Conservation (phyloP, 2,797 vertebrate genomes). For the Florisuga fusca region DNA sequence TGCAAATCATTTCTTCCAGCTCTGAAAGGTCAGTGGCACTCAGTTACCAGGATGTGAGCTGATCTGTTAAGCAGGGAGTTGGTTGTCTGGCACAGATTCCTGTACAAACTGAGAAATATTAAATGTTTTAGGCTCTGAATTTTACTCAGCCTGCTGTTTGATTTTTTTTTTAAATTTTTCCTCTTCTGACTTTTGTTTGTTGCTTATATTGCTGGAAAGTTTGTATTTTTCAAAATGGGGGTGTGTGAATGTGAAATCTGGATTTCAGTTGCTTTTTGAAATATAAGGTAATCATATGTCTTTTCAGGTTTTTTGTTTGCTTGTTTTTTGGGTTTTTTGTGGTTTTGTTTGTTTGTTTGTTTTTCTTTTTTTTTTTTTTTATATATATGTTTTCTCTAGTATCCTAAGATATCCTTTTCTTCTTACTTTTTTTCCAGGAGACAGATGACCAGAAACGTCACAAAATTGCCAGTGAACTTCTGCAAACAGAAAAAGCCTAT, state of each 20-base stretch:
- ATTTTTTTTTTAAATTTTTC: background rate
- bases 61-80: background rate
- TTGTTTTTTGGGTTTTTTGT: background rate
- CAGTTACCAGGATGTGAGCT: background rate
- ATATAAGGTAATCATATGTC: background rate
- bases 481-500: slow-evolving; percentile 95
- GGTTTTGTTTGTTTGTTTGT: no score
- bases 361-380: background rate
- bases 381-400: background rate
- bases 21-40: slow-evolving; percentile 38
- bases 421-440: slow-evolving; percentile 79
- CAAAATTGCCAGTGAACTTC: slow-evolving; percentile 95
- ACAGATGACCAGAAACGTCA: slow-evolving; percentile 95
- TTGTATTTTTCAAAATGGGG: background rate
- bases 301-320: background rate
- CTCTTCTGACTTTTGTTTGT: background rate
- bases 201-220: background rate
- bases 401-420: slow-evolving; percentile 19
- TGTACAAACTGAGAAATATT: background rate
- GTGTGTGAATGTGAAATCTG: background rate
- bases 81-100: slow-evolving; percentile 15
- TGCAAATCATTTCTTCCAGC: slow-evolving; percentile 27
- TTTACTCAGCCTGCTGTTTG: background rate
- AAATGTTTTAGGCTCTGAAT: background rate
- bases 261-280: background rate